Evolutionary conservation across 2,797 vertebrate species (phyloP), one percentile per base, ranked within the genome.

Genomic region (Chelon auratus): DNA sequence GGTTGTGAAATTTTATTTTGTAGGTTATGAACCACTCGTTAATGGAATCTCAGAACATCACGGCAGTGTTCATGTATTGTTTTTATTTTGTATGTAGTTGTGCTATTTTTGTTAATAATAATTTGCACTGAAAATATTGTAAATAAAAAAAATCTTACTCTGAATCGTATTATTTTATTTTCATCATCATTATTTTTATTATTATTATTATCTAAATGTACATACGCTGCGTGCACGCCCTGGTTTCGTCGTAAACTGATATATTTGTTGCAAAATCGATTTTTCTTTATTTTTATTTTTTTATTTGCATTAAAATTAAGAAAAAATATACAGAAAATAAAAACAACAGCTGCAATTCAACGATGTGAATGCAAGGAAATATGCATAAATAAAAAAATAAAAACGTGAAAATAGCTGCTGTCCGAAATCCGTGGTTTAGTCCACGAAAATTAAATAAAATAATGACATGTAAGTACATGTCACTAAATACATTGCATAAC

Each of bases 61-160:
- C 78, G 67, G 58, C 82, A 83, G 80, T 90, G 20, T 24, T 26
- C 15, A 40, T 45, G 12, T 93, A 81, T 87, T 68, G 40, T 59
- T 52, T 54, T n/a, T 53, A 71, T 78, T 69, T 82, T 78, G 56
- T 88, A 88, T 78, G 88, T 91, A 87, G 83, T 79, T 93, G 88
- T 95, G 91, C 82, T 94, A 93, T 45, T 94, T 95, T 95, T 94
- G 89, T 95, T 90, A 89, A 91, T 91, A 93, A 90, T 92, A 89
- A 93, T 93, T 95, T 96, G 96, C 96, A 96, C 95, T 95, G 95
- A 95, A 91, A 88, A 87, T 89, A 91, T 85, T 98, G 97, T 98
- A 98, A 97, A 98, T 98, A 97, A 98, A 99, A 95, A 26, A 86
- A 92, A 96, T 96, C 93, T 93, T 96, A 95, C 87, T 89, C 92